phyloP scores from a whole-genome alignment of 2,888 invertebrate species.

The Tetramorium bicarinatum region DNA sequence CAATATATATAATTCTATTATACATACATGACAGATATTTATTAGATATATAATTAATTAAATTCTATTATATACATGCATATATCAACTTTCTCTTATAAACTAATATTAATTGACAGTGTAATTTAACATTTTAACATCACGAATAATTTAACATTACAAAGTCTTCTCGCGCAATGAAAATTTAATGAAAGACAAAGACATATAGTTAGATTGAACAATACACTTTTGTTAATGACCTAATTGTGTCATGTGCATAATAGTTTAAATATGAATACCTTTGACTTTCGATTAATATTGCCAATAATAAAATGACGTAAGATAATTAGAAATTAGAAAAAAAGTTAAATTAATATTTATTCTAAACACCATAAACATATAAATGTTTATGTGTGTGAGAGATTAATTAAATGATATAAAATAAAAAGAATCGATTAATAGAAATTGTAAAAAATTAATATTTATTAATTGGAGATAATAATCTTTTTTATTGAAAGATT shows the following conservation, averaged over 20 bases:
- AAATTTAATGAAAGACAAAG: constrained; percentile 24
- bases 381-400: neutral
- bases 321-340: neutral
- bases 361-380: neutral
- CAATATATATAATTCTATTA: neutral
- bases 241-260: constrained; percentile 5
- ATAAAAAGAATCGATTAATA: neutral
- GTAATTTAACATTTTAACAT: neutral
- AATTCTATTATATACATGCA: neutral
- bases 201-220: neutral
- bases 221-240: neutral
- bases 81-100: neutral
- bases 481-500: neutral
- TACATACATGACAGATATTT: neutral
- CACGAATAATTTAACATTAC: constrained; percentile 1
- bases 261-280: neutral
- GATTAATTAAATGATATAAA: neutral
- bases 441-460: neutral
- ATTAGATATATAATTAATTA: neutral
- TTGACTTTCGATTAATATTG: neutral
- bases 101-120: neutral
- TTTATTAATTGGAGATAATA: neutral
- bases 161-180: neutral
- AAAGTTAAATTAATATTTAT: neutral
- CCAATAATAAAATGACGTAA: neutral